These are phyloP conservation scores for Tenthredo scrophulariae DNA, from an alignment of 2,888 invertebrate genomes.

Conservation along the genomic window DNA sequence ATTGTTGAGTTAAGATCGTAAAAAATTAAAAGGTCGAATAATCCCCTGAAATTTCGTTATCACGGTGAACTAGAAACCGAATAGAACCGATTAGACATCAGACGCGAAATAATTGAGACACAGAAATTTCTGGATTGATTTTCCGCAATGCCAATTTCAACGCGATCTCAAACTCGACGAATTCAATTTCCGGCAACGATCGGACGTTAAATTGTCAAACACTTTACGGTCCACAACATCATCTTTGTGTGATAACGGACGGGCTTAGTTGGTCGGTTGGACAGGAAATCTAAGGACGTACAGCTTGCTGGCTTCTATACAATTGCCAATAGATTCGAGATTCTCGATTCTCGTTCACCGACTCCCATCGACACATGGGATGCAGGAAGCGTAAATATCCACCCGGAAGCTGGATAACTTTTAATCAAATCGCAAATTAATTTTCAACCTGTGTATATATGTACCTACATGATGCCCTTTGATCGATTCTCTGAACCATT, in stretches of 20 bases:
- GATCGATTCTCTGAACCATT: slow-evolving; percentile 10
- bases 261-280: not conserved
- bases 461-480: not conserved
- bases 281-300: slow-evolving; percentile 20
- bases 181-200: slow-evolving; percentile 20
- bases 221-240: slow-evolving; percentile 7
- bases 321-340: not conserved
- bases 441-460: not conserved
- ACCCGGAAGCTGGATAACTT: not conserved
- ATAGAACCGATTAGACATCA: not conserved
- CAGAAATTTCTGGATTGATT: slow-evolving; percentile 17
- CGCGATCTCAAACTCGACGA: not conserved
- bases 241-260: slow-evolving; percentile 27
- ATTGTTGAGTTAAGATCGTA: not conserved
- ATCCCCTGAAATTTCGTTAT: not conserved
- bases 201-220: slow-evolving; percentile 35
- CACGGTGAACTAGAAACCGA: not conserved
- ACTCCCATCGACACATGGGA: not conserved
- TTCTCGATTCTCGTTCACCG: not conserved
- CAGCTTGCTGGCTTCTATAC: not conserved
- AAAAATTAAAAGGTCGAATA: not conserved
- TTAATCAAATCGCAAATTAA: slow-evolving; percentile 19
- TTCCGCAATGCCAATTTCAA: slow-evolving; percentile 14
- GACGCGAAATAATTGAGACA: slow-evolving; percentile 2
- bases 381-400: not conserved